Conservation (phyloP, 2,888 invertebrate species). For the Andricus quercusramuli region DNA sequence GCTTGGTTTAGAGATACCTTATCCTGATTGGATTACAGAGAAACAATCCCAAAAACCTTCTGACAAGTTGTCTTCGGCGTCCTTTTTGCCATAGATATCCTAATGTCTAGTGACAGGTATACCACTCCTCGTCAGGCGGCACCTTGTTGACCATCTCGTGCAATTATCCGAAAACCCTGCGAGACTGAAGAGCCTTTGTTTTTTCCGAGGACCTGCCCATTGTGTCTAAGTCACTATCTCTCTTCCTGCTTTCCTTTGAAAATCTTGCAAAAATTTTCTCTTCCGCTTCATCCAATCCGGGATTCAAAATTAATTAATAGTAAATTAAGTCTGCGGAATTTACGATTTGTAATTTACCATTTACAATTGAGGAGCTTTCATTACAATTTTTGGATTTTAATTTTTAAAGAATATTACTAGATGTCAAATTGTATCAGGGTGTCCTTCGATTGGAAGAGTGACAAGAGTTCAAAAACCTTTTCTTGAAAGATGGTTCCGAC, state of each 20-base stretch:
- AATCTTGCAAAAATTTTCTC: background rate
- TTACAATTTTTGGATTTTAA: too few relatives aligned
- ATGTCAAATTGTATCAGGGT: too few relatives aligned
- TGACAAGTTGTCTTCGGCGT: conserved; percentile 62
- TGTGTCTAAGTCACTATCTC: background rate
- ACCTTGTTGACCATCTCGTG: conserved; percentile 71
- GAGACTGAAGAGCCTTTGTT: conserved; percentile 55
- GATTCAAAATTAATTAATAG: too few relatives aligned
- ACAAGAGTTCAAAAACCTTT: too few relatives aligned
- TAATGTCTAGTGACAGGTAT: conserved; percentile 70
- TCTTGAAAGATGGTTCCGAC: too few relatives aligned
- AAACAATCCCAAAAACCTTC: conserved; percentile 69
- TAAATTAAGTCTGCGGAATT: too few relatives aligned
- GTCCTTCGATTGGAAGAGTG: too few relatives aligned
- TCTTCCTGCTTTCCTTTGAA: background rate
- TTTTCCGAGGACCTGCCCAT: background rate
- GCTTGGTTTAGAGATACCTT: conserved; percentile 54
- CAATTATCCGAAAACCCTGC: conserved; percentile 72
- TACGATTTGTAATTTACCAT: too few relatives aligned
- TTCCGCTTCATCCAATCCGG: too few relatives aligned
- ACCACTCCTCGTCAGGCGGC: conserved; percentile 61
- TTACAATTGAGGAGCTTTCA: too few relatives aligned
- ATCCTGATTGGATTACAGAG: conserved; percentile 72
- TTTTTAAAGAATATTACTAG: too few relatives aligned
- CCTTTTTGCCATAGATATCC: conserved; percentile 63